Conservation (phyloP, 2,888 invertebrate genomes). For the Drosophila infuscata region DNA sequence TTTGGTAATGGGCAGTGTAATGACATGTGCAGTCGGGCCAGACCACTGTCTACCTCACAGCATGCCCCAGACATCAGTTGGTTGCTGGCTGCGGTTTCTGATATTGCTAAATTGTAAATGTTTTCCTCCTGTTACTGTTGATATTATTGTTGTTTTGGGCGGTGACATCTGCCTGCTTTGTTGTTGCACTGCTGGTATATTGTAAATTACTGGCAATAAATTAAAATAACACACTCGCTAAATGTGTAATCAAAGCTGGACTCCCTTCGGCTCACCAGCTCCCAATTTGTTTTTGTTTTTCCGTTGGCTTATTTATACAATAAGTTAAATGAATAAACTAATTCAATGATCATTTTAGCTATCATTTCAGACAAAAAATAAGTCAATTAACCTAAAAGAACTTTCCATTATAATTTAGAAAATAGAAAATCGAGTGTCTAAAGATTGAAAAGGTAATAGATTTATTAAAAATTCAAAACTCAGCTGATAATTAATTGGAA, state of each 20-base stretch:
- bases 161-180: conserved; percentile 51
- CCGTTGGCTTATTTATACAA: conserved; percentile 52
- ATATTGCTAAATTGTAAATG: conserved; percentile 78
- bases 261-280: conserved; percentile 1
- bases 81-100: conserved; percentile 78
- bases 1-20: conserved; percentile 60
- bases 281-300: conserved; percentile 41
- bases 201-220: conserved; percentile 72
- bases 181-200: conserved; percentile 41
- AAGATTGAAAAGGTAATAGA: neutral
- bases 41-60: conserved; percentile 32
- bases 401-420: neutral
- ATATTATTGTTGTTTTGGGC: conserved; percentile 36
- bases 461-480: neutral
- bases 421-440: neutral
- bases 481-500: neutral
- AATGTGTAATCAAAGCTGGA: conserved; percentile 68
- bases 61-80: conserved; percentile 39
- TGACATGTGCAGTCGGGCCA: conserved; percentile 54
- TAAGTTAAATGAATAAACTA: conserved; percentile 56
- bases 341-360: conserved; percentile 33
- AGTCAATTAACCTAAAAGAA: conserved; percentile 16
- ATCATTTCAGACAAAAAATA: conserved; percentile 4
- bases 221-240: conserved; percentile 77
- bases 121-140: conserved; percentile 43